Base-by-base conservation (phyloP, 2,797 vertebrate species). In the Liasis olivaceus region DNA sequence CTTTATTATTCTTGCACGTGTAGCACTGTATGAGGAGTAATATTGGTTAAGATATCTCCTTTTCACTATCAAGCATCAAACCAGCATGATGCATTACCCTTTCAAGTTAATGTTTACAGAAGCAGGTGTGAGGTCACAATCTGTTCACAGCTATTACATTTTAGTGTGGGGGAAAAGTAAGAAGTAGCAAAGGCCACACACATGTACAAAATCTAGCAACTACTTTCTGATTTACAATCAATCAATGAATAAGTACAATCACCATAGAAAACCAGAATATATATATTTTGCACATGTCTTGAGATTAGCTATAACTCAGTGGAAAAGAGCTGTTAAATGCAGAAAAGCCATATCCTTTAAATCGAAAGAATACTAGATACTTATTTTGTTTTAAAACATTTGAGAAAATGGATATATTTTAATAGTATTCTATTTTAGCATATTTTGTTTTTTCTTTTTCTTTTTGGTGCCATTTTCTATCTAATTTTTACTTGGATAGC, bases 1-100 rank as follows among this genome's bases (percentile, higher is more conserved):
- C 93, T 96, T 95, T 94, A 94, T 91, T 95, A 95, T 93, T 91
- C 92, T 90, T 96, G 92, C 92, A 94, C 92, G 93, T 93, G 92
- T 88, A 95, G 64, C 60, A 59, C 66, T 58, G 91, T 63, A 24
- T 87, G 66, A 94, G 63, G 92, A 94, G 92, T 87, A 94, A 47
- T 0, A 0, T 47, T 64, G 88, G 63, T 90, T 0, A 4, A 95
- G 42, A 62, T 63, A 26, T 62, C 22, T 59, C 90, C 58, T 87
- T 66, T 93, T 92, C 69, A 90, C 77, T 91, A 93, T 58, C 60
- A 94, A 95, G 13, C 0, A 0, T 84, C 63, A 89, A 90, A 88
- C 64, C 62, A 89, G 58, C 64, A 84, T 84, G 13, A 22, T 90
- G 60, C 64, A 88, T 84, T 17, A 22, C n/a, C 59, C 62, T 88